phyloP scores from a whole-genome alignment of 2,888 invertebrate genomes.

The Listrodromus nycthemerus region DNA sequence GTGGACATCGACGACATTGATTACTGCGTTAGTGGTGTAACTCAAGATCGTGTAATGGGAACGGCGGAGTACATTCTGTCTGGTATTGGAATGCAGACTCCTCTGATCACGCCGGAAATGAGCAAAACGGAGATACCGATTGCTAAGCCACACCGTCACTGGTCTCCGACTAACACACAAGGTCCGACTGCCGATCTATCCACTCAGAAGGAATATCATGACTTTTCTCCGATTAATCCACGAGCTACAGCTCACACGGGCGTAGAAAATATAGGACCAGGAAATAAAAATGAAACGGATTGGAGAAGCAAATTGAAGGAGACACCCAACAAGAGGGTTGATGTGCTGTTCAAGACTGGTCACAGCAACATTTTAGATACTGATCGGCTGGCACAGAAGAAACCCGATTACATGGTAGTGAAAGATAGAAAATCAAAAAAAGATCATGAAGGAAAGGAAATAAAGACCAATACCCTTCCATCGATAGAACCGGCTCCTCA shows the following conservation, averaged over 20 bases:
- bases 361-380: background rate
- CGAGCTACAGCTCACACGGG: background rate
- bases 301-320: constrained; percentile 5
- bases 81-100: constrained; percentile 75
- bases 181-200: background rate
- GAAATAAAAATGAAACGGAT: background rate
- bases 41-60: constrained; percentile 70
- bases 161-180: constrained; percentile 71
- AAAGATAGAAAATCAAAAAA: background rate
- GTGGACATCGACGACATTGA: constrained; percentile 68
- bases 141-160: constrained; percentile 71
- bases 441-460: background rate
- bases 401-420: background rate
- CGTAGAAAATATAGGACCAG: background rate
- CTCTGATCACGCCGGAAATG: constrained; percentile 72
- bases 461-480: background rate
- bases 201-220: background rate
- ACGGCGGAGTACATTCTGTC: constrained; percentile 67
- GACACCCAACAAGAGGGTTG: constrained; percentile 17
- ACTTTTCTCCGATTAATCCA: background rate
- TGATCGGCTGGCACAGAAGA: background rate
- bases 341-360: constrained; percentile 32
- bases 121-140: constrained; percentile 69
- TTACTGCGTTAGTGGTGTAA: constrained; percentile 73
- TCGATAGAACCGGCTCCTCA: background rate